A percentile compares a stretch with the other conserved stretches of the same genome.
phyloP scores from a whole-genome alignment of 2,113 vertebrate genomes.

The Merops nubicus region DNA sequence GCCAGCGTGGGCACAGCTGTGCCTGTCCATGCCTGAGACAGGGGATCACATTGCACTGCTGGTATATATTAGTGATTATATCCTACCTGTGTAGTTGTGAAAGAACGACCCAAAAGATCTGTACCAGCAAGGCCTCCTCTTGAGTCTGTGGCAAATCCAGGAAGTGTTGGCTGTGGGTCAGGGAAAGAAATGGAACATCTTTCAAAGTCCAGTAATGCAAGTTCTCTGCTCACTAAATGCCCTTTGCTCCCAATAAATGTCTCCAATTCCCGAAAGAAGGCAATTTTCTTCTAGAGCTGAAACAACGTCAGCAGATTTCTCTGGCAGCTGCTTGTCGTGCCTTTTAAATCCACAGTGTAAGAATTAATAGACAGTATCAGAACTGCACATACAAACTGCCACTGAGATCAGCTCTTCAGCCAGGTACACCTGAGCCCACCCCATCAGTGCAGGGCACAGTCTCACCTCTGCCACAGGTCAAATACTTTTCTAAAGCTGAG shows the following conservation, averaged over 20 bases:
- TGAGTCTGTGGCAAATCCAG: background rate
- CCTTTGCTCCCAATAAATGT: background rate
- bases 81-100: background rate
- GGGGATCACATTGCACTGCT: background rate
- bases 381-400: background rate
- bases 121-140: background rate
- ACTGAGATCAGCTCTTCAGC: background rate
- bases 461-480: background rate
- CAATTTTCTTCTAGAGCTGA: background rate
- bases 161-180: background rate
- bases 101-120: background rate
- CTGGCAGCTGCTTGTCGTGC: background rate
- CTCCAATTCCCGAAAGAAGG: background rate
- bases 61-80: background rate
- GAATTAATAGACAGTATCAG: background rate
- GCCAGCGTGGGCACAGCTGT: rapidly evolving
- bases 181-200: background rate
- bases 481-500: background rate
- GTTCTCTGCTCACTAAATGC: background rate
- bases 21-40: background rate
- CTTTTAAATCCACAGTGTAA: background rate
- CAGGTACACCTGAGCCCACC: rapidly evolving
- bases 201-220: background rate
- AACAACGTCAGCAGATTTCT: background rate
- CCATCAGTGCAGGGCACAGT: background rate